Conservation (phyloP, 2,113 vertebrate species). For the Trochalopteron elliotii region DNA sequence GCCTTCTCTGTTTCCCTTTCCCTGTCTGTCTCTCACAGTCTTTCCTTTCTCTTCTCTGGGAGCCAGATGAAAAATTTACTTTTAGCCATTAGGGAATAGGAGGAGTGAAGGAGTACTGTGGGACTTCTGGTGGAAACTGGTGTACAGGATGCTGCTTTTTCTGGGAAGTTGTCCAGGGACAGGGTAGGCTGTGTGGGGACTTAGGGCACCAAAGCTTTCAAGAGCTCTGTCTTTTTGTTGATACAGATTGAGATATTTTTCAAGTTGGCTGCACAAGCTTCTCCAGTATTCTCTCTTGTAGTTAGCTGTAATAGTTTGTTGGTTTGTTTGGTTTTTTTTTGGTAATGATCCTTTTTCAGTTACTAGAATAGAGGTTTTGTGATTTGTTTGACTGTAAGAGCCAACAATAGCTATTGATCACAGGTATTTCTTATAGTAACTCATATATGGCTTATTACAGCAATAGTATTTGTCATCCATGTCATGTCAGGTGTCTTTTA, state of each 20-base stretch:
- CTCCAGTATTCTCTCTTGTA: not conserved
- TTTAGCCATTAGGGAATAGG: slow-evolving; percentile 38
- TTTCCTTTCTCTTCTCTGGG: slow-evolving; percentile 1
- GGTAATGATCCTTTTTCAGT: not conserved
- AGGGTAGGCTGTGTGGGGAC: not conserved
- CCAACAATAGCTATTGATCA: not conserved
- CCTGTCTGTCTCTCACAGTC: slow-evolving; percentile 3
- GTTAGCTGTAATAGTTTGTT: not conserved
- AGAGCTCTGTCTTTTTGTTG: not conserved
- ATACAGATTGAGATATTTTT: not conserved
- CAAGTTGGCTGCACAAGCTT: not conserved
- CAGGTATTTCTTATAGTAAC: not conserved
- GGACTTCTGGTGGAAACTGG: slow-evolving; percentile 4
- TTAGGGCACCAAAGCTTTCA: not conserved
- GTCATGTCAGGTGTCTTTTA: not conserved
- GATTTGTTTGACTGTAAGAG: not conserved
- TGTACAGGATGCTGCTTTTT: not conserved
- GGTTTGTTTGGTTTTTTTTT: not conserved
- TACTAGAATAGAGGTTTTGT: not conserved
- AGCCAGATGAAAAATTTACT: slow-evolving; percentile 23
- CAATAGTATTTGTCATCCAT: not conserved
- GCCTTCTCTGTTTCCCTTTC: slow-evolving; percentile 5
- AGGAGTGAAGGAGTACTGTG: slow-evolving; percentile 13
- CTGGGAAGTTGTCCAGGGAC: not conserved
- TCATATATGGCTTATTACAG: not conserved